Percentiles rank a stretch among this genome's conserved stretches.
phyloP scores from a whole-genome alignment of 2,888 invertebrate species.

The Ephialtes manifestator region DNA sequence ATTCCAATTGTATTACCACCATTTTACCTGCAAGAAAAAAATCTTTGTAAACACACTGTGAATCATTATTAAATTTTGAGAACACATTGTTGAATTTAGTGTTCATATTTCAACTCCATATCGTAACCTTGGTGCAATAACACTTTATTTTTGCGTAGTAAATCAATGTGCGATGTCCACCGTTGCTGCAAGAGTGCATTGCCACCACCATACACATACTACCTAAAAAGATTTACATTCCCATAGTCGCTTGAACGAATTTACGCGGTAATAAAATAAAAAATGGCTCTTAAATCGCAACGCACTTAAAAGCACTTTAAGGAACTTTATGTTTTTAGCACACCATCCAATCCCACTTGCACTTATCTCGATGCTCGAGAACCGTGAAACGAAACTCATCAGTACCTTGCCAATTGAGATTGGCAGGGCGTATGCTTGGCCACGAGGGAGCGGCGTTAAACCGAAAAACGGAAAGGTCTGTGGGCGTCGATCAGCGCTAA shows the following conservation, averaged over 20 bases:
- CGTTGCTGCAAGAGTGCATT: background rate
- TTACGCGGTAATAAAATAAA: background rate
- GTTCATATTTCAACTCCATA: background rate
- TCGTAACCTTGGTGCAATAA: background rate
- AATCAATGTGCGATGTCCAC: background rate
- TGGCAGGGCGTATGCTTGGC: too few relatives aligned
- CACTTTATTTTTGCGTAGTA: background rate
- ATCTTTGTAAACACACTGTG: background rate
- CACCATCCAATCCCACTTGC: background rate
- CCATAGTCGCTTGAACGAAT: background rate
- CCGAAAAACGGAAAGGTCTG: constrained; percentile 37
- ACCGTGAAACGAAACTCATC: too few relatives aligned
- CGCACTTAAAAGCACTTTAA: background rate
- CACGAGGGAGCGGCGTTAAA: background rate
- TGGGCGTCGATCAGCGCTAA: constrained; percentile 8
- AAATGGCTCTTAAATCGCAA: background rate
- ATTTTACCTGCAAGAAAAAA: background rate
- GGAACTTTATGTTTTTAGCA: background rate
- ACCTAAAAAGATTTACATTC: background rate
- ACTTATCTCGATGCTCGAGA: background rate
- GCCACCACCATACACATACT: background rate
- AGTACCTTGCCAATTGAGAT: background rate
- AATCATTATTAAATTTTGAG: background rate
- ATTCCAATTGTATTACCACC: background rate
- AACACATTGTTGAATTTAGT: constrained; percentile 5